These are phyloP conservation scores for Chaetops frenatus DNA, from an alignment of 2,113 vertebrate species.

Conservation along the genomic window DNA sequence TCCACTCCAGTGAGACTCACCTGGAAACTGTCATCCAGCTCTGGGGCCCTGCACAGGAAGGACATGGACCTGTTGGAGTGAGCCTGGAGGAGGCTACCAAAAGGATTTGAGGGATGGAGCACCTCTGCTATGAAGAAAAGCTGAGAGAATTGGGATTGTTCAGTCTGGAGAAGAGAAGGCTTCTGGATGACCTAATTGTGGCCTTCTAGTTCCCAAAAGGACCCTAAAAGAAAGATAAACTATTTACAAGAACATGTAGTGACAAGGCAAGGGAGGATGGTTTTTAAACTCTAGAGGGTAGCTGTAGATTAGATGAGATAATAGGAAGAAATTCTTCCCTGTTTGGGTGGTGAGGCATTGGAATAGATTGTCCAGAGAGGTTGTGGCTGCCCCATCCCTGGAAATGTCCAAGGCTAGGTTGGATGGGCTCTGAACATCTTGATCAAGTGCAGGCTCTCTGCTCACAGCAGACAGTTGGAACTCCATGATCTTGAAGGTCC, in stretches of 20 bases:
- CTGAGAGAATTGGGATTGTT: neutral
- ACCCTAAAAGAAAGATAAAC: neutral
- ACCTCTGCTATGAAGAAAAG: neutral
- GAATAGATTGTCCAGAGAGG: neutral
- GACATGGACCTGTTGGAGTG: neutral
- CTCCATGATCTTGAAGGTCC: neutral
- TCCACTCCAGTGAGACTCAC: neutral
- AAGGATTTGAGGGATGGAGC: neutral
- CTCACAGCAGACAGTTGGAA: rapidly evolving
- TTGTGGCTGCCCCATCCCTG: neutral
- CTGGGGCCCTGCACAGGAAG: neutral
- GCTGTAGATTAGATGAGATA: neutral
- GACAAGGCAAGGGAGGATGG: neutral
- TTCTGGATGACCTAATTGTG: neutral
- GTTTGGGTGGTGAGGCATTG: neutral
- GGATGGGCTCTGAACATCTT: neutral
- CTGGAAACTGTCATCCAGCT: neutral
- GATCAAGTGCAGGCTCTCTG: no score
- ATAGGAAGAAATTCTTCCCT: neutral
- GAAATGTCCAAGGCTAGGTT: neutral
- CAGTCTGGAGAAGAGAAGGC: neutral
- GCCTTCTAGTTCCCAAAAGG: neutral
- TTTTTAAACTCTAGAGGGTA: neutral
- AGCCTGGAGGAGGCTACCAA: neutral
- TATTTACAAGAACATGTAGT: neutral